These are phyloP conservation scores for Stomatorhinus walkeri DNA, from an alignment of 2,797 vertebrate species.

Conservation along the genomic window DNA sequence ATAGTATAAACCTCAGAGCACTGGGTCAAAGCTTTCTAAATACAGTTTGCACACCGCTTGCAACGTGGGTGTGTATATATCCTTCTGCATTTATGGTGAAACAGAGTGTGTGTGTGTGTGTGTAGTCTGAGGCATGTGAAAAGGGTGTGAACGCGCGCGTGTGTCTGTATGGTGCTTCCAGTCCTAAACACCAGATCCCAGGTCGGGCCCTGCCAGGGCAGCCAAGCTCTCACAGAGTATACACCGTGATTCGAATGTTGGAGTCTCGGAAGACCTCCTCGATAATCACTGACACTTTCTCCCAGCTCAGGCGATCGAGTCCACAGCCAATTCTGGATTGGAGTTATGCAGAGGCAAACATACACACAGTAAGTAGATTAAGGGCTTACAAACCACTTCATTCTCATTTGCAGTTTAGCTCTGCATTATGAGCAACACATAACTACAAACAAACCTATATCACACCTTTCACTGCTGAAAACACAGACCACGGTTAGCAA, in stretches of 20 bases:
- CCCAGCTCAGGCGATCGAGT: conserved; percentile 76
- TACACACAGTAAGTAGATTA: neutral
- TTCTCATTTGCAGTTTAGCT: neutral
- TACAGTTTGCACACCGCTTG: neutral
- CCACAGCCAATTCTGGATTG: conserved; percentile 82
- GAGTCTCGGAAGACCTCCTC: conserved; percentile 73
- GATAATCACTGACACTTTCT: conserved; percentile 70
- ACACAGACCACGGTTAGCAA: neutral
- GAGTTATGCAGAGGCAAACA: neutral
- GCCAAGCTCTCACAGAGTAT: conserved; percentile 58
- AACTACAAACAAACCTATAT: neutral
- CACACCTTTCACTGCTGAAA: neutral
- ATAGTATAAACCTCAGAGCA: neutral
- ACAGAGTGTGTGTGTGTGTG: neutral
- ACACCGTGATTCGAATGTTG: conserved; percentile 76
- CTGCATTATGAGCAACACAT: neutral
- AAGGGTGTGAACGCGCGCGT: neutral
- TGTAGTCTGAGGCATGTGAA: neutral
- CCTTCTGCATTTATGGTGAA: neutral
- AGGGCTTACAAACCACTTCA: neutral
- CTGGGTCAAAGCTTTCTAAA: neutral
- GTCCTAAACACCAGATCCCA: neutral
- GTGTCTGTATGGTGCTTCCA: neutral
- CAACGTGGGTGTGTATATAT: neutral
- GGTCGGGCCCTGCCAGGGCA: too few relatives aligned